Percentiles rank a stretch among this genome's conserved stretches.
Conservation (phyloP, 2,113 vertebrate genomes). For the Helogale parvula region DNA sequence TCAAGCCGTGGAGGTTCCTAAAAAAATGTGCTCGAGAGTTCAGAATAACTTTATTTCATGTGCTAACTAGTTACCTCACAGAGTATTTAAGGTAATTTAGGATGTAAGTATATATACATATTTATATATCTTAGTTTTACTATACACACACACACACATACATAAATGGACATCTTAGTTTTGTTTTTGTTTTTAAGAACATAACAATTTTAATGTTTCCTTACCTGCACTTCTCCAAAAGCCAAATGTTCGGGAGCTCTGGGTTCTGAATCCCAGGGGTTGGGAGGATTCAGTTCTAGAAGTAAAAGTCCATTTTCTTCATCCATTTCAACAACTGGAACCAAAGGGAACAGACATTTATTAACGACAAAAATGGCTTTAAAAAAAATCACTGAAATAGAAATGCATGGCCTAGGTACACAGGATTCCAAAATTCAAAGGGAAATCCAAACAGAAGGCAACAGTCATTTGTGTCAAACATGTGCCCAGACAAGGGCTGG, state of each 20-base stretch:
- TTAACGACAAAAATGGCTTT: not conserved
- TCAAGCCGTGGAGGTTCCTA: not conserved
- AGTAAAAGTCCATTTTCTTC: slow-evolving; percentile 81
- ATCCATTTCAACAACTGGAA: slow-evolving; percentile 84
- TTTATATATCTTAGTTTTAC: not conserved
- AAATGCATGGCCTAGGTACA: not conserved
- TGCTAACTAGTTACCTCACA: not conserved
- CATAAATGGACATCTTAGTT: not conserved
- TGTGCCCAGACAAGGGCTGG: not conserved
- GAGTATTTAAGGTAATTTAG: not conserved
- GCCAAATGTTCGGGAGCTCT: slow-evolving; percentile 81
- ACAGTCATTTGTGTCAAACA: not conserved
- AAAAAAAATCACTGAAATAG: not conserved
- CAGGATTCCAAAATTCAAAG: not conserved
- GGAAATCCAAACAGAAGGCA: not conserved
- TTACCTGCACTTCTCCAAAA: slow-evolving; percentile 87
- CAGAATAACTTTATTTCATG: not conserved
- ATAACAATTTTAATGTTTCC: not conserved
- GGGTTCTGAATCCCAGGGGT: slow-evolving; percentile 88
- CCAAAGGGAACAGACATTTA: not conserved
- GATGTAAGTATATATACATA: not conserved
- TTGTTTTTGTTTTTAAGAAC: not conserved
- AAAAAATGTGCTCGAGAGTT: not conserved
- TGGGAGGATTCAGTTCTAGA: slow-evolving; percentile 86
- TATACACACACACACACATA: not conserved